Evolutionary conservation across 1,140 invertebrate genomes (phyloP).

Genomic region (Diplogasteroides magnus): DNA sequence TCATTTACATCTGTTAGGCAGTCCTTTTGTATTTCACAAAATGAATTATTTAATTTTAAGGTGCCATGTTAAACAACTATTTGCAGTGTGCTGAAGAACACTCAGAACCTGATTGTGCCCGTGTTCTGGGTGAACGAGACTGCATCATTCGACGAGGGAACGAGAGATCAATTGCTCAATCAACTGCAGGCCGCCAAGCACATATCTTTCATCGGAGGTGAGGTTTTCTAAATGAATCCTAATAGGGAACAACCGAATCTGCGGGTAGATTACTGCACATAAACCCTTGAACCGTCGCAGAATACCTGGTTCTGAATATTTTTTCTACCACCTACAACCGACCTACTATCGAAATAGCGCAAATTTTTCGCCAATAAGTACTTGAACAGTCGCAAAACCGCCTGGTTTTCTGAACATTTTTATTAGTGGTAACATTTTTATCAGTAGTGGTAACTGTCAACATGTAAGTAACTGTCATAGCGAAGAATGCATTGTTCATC

Average conservation of each 20-base stretch:
- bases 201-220: background rate
- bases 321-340: too few relatives aligned
- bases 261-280: background rate
- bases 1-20: background rate
- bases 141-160: conserved; percentile 25
- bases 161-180: conserved; percentile 23
- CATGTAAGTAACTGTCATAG: too few relatives aligned
- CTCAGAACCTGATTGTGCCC: conserved; percentile 21
- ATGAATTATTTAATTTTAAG: conserved; percentile 8
- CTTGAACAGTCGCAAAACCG: too few relatives aligned
- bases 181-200: background rate
- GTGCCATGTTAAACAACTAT: background rate
- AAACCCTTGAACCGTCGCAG: too few relatives aligned
- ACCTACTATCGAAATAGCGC: too few relatives aligned
- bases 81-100: conserved; percentile 18
- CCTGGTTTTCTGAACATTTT: too few relatives aligned
- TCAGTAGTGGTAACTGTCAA: too few relatives aligned
- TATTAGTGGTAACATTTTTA: too few relatives aligned
- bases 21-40: background rate
- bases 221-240: too few relatives aligned
- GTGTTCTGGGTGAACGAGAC: conserved; percentile 35
- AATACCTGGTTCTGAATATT: too few relatives aligned
- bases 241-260: background rate
- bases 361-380: too few relatives aligned
- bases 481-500: too few relatives aligned